phyloP scores from a whole-genome alignment of 2,113 vertebrate species.

The Arvicanthis niloticus region DNA sequence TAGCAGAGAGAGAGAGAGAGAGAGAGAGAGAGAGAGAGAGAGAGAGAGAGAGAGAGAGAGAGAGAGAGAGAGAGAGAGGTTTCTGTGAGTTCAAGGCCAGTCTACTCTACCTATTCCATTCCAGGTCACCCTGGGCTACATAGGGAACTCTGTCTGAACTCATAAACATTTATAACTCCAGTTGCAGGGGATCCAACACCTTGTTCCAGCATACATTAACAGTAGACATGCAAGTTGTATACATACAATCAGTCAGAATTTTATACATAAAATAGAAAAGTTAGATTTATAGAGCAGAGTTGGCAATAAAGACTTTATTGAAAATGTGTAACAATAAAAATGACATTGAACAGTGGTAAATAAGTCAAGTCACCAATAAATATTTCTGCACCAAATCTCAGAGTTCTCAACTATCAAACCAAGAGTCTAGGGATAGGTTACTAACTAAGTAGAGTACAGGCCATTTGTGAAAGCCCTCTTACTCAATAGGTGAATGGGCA shows the following conservation, averaged over 20 bases:
- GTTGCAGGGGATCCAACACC: neutral
- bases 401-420: neutral
- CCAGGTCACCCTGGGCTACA: neutral
- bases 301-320: neutral
- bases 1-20: neutral
- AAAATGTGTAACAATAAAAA: neutral
- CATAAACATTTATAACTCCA: neutral
- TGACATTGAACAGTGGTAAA: neutral
- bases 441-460: neutral
- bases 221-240: neutral
- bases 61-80: neutral
- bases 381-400: neutral
- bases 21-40: neutral
- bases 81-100: neutral
- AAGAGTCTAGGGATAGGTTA: neutral
- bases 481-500: neutral
- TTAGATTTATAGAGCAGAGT: neutral
- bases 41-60: neutral
- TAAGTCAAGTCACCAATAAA: neutral
- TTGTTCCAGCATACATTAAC: neutral
- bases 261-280: neutral
- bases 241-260: neutral
- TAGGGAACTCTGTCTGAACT: neutral
- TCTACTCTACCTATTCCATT: neutral
- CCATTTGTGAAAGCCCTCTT: neutral